Percentiles rank a stretch among this genome's conserved stretches.
phyloP scores from a whole-genome alignment of 2,888 invertebrate species.

The Minunthozetes semirufus region DNA sequence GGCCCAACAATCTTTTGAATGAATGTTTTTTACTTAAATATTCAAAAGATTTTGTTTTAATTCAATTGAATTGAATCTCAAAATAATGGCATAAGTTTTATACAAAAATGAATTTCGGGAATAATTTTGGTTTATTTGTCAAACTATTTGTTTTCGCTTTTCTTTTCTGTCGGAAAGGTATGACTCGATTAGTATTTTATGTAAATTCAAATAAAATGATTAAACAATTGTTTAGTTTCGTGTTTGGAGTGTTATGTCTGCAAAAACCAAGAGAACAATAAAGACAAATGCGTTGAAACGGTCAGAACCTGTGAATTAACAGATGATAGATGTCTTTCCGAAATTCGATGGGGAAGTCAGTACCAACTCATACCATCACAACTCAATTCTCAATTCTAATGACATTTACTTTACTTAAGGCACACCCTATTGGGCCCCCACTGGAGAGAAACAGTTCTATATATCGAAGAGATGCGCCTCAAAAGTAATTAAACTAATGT shows the following conservation, averaged over 20 bases:
- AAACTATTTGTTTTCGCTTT: not conserved
- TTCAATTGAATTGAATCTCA: not conserved
- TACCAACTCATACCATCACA: not conserved
- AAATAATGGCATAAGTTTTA: not conserved
- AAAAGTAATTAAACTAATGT: conserved; percentile 54
- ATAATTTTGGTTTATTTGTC: not conserved
- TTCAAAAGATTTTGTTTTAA: not conserved
- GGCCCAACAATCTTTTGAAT: not conserved
- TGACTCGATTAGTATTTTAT: not conserved
- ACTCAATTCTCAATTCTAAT: conserved; percentile 5
- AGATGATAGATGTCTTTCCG: conserved; percentile 78
- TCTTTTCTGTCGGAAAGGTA: not conserved
- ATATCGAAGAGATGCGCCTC: conserved; percentile 83
- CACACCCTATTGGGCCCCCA: conserved; percentile 89
- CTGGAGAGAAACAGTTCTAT: conserved; percentile 85
- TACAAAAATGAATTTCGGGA: not conserved
- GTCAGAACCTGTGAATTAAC: conserved; percentile 81
- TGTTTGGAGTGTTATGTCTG: conserved; percentile 89
- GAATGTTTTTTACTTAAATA: not conserved
- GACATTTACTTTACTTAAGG: conserved; percentile 50
- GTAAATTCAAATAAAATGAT: not conserved
- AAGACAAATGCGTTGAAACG: conserved; percentile 83
- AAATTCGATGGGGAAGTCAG: conserved; percentile 84
- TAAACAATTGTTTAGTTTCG: conserved; percentile 14
- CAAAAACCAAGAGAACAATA: conserved; percentile 80